Conservation (phyloP, 1,140 invertebrate genomes). For the Bombus affinis region DNA sequence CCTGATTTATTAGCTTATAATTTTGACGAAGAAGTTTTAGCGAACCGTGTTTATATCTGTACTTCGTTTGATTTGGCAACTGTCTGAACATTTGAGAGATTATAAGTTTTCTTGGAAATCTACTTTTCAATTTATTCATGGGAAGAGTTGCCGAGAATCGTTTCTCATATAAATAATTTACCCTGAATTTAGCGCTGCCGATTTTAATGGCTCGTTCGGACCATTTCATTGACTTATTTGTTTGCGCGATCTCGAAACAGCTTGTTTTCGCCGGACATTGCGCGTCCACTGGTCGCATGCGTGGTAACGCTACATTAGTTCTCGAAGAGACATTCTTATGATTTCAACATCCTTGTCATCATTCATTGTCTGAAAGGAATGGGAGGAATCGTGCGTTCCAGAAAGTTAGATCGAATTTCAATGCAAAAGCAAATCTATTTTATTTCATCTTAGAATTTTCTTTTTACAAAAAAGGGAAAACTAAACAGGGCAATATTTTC, state of each 20-base stretch:
- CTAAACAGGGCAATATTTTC: neutral
- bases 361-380: constrained; percentile 13
- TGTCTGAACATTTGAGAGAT: neutral
- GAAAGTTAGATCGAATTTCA: neutral
- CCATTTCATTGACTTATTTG: constrained; percentile 78
- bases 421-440: neutral
- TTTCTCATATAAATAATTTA: constrained; percentile 1
- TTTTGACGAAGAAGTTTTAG: neutral
- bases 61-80: neutral
- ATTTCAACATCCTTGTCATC: constrained; percentile 38
- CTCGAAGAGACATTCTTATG: constrained; percentile 36
- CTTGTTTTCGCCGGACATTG: constrained; percentile 72
- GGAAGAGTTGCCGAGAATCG: neutral
- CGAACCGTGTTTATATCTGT: neutral
- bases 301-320: constrained; percentile 42
- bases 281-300: constrained; percentile 34
- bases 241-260: constrained; percentile 71
- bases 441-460: neutral
- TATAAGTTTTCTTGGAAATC: neutral
- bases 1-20: neutral
- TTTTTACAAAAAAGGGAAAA: neutral
- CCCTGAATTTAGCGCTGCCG: constrained; percentile 14
- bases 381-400: too few relatives aligned
- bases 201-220: constrained; percentile 69
- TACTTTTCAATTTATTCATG: neutral